Evolutionary conservation across 2,113 vertebrate genomes (phyloP).

Genomic region (Hemiscyllium ocellatum): DNA sequence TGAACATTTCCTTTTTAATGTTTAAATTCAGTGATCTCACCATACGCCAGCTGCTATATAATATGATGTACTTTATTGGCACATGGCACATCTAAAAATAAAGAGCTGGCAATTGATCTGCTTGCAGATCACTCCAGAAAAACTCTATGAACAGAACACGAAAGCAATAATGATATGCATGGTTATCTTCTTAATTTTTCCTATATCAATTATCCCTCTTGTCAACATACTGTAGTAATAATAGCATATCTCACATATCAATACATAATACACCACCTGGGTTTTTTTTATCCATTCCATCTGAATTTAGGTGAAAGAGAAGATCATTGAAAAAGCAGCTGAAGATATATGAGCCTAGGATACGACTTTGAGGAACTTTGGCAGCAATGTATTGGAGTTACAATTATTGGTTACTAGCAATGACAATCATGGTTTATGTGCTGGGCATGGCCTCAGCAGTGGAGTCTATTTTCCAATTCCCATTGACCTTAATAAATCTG

Average conservation of each 20-base stretch:
- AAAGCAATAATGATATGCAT: not conserved
- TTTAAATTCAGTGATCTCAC: not conserved
- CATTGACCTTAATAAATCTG: not conserved
- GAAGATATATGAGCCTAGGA: not conserved
- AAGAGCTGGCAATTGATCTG: not conserved
- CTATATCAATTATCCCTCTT: not conserved
- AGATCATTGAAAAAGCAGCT: not conserved
- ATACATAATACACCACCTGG: too few relatives aligned
- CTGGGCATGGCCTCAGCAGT: not conserved
- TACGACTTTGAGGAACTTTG: not conserved
- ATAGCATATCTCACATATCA: not conserved
- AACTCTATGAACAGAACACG: not conserved
- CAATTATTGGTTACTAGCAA: not conserved
- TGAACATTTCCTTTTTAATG: not conserved
- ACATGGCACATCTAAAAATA: not conserved
- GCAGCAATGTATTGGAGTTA: not conserved
- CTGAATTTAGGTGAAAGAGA: not conserved
- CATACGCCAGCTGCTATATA: not conserved
- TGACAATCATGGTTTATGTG: not conserved
- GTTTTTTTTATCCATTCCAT: not conserved
- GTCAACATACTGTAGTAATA: not conserved
- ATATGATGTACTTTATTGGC: not conserved
- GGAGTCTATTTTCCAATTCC: not conserved
- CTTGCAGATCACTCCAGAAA: not conserved
- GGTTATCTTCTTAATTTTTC: not conserved